Evolutionary conservation across 2,888 invertebrate species (phyloP).

Genomic region (Amiota mariae): DNA sequence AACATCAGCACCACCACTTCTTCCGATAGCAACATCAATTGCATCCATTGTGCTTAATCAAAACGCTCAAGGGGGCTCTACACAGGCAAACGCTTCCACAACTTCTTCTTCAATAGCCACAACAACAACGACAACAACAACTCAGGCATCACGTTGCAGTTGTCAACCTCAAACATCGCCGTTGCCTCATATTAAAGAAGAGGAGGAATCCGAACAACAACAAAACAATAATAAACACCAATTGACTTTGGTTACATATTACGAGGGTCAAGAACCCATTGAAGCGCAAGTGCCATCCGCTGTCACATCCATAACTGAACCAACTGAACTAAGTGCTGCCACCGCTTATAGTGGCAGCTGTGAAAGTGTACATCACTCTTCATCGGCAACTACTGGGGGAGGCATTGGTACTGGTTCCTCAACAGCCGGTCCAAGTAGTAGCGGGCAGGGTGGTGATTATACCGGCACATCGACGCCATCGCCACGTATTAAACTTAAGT

Average conservation of each 20-base stretch:
- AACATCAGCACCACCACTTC: neutral
- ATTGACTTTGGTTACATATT: slow-evolving; percentile 30
- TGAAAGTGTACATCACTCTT: slow-evolving; percentile 66
- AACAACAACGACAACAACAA: slow-evolving; percentile 27
- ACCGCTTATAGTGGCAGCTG: slow-evolving; percentile 66
- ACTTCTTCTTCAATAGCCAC: neutral
- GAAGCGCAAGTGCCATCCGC: slow-evolving; percentile 26
- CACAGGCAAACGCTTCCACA: neutral
- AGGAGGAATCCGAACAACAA: slow-evolving; percentile 79
- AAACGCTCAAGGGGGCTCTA: neutral
- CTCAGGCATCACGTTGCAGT: slow-evolving; percentile 70
- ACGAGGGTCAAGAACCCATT: slow-evolving; percentile 27
- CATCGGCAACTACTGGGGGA: slow-evolving; percentile 44
- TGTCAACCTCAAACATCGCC: slow-evolving; percentile 80
- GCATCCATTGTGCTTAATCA: neutral
- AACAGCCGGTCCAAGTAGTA: slow-evolving; percentile 36
- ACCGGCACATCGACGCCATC: slow-evolving; percentile 69
- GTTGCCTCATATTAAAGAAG: slow-evolving; percentile 87
- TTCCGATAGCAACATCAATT: neutral
- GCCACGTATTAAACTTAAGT: slow-evolving; percentile 72
- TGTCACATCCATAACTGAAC: slow-evolving; percentile 24
- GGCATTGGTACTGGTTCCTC: slow-evolving; percentile 46
- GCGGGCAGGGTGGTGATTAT: slow-evolving; percentile 32
- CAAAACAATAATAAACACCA: slow-evolving; percentile 64
- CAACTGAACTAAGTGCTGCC: slow-evolving; percentile 31